phyloP scores from a whole-genome alignment of 1,140 invertebrate species.

The Temnothorax curvispinosus region DNA sequence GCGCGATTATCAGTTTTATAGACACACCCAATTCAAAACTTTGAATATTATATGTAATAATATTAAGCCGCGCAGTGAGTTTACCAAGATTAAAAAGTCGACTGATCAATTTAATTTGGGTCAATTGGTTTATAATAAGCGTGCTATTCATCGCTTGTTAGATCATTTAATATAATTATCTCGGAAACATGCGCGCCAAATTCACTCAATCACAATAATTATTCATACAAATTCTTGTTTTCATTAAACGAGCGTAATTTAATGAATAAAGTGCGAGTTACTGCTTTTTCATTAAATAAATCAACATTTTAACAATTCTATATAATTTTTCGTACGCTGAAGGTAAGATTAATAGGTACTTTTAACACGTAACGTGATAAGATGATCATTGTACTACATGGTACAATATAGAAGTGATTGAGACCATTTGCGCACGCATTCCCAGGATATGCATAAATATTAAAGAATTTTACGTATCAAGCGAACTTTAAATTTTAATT shows the following conservation, averaged over 20 bases:
- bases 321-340: neutral
- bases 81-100: constrained; percentile 46
- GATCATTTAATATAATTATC: constrained; percentile 47
- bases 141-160: constrained; percentile 34
- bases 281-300: neutral
- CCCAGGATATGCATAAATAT: constrained; percentile 25
- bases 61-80: constrained; percentile 5
- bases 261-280: constrained; percentile 1
- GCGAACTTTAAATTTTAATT: constrained; percentile 36
- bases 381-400: neutral
- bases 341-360: neutral
- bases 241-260: neutral
- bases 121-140: constrained; percentile 41
- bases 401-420: constrained; percentile 21
- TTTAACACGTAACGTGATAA: neutral
- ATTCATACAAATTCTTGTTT: constrained; percentile 25
- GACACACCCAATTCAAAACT: neutral
- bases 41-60: neutral
- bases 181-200: neutral
- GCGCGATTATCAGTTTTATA: neutral
- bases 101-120: constrained; percentile 34
- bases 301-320: neutral
- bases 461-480: constrained; percentile 32
- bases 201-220: constrained; percentile 15
- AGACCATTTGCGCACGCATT: neutral